Evolutionary conservation across 2,888 invertebrate species (phyloP), one percentile per base, ranked within the genome.

Genomic region (Acrocyrtus sp.): DNA sequence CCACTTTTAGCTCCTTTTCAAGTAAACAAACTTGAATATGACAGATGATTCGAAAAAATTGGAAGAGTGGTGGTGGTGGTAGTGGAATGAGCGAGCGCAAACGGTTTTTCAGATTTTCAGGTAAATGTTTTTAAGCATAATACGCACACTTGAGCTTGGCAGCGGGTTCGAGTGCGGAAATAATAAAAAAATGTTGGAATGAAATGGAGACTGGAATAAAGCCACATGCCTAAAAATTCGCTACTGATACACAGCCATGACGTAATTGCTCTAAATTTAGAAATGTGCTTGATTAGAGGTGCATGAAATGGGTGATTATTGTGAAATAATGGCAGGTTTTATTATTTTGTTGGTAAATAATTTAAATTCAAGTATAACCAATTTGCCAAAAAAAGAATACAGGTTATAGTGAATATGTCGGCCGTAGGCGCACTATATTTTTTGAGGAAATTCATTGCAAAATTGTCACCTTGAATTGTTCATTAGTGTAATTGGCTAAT

Each of bases 21-120:
- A 62, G 22, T 8, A 27, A 70, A 50, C 57, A 62, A 70, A 62
- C 56, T 60, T 39, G 57, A 61, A 57, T 48, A 61, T 70, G 69
- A 62, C 69, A 70, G 69, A 62, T 70, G 69, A 70, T 70, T 12
- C n/a, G n/a, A n/a, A n/a, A n/a, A n/a, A n/a, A n/a, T n/a, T n/a
- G n/a, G n/a, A n/a, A n/a, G n/a, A n/a, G n/a, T n/a, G n/a, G n/a
- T n/a, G n/a, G n/a, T n/a, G n/a, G n/a, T n/a, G n/a, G n/a, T n/a
- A n/a, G n/a, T n/a, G n/a, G n/a, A n/a, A n/a, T 24, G 6, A 39
- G 3, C 15, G 22, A 27, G 29, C 22, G 45, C 27, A 48, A 58
- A 60, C 48, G 60, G 60, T 60, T 60, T 60, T 60, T 19, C 3
- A 6, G 45, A 45, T 54, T 58, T 26, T 58, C 57, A 60, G 60